phyloP scores from a whole-genome alignment of 2,888 invertebrate genomes.

The Platerodrilus igneus region DNA sequence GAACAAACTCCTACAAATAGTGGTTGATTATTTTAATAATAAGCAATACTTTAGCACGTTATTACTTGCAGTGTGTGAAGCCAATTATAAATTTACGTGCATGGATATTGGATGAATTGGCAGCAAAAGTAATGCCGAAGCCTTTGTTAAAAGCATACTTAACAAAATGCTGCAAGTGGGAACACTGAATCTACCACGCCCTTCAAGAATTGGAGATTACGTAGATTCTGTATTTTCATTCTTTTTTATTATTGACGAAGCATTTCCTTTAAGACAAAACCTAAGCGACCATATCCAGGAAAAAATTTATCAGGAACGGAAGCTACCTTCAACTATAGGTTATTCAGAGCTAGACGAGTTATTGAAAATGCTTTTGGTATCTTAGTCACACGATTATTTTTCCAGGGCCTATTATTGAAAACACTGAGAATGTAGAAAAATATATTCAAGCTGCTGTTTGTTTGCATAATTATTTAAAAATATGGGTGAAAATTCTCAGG shows the following conservation, averaged over 20 bases:
- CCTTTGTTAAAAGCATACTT: slow-evolving; percentile 25
- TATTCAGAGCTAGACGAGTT: too few species aligned
- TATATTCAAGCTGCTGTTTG: too few species aligned
- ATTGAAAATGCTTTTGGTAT: too few species aligned
- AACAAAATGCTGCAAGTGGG: slow-evolving; percentile 21
- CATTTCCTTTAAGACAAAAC: slow-evolving; percentile 28
- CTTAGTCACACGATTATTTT: too few species aligned
- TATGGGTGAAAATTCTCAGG: too few species aligned
- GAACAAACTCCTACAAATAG: slow-evolving; percentile 31
- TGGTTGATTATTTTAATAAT: slow-evolving; percentile 36
- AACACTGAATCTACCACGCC: slow-evolving; percentile 27
- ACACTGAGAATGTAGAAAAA: too few species aligned
- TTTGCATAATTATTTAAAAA: too few species aligned
- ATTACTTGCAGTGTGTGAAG: slow-evolving; percentile 35
- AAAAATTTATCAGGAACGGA: slow-evolving; percentile 22
- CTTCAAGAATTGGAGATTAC: slow-evolving; percentile 27
- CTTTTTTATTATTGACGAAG: slow-evolving; percentile 35
- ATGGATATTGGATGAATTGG: slow-evolving; percentile 37
- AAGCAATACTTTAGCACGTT: too few species aligned
- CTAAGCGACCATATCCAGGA: slow-evolving; percentile 25
- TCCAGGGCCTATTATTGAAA: too few species aligned
- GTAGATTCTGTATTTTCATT: slow-evolving; percentile 27
- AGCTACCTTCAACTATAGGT: too few species aligned
- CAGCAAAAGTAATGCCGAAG: slow-evolving; percentile 36
- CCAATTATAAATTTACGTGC: slow-evolving; percentile 34